Base-by-base conservation (phyloP, 1,140 invertebrate genomes). In the Musca domestica region DNA sequence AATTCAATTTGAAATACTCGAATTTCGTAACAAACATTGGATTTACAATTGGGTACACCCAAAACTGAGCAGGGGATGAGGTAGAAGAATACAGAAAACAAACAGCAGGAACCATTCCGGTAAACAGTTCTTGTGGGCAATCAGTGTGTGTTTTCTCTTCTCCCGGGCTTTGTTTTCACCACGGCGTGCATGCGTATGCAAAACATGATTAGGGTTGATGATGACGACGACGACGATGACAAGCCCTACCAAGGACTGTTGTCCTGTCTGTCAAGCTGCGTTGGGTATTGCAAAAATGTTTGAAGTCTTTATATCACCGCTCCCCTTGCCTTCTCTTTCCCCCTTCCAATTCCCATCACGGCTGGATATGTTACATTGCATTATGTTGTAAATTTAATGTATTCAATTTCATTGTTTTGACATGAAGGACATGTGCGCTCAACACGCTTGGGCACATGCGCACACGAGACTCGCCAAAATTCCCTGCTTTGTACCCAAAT, bases 361-460 rank as follows among this genome's bases (percentile, higher is more conserved):
- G 17, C 27, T 61, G 56, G 56, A 61, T 61, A 61, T 61, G 56
- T 61, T 34, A 61, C 56, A 61, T 61, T 61, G 27, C 17, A 22
- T 61, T 41, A 15, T 54, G 19, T 41, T 20, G 19, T 54, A 23
- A 15, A 23, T 20, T 22, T 54, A 61, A 34, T 41, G 23, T 64
- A 64, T 64, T 25, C 23, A 64, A 48, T 49, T 64, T 64, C 63
- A 64, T 64, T 64, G 63, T 64, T 64, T 48, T 64, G 63, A 64
- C 63, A 64, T 47, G 19, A 48, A 48, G 22, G 63, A 27, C 63
- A 64, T 64, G 47, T 64, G 41, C 41, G 41, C 41, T 49, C 41
- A 19, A 51, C 22, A 22, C 49, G 49, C 49, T 23, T 47, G 22
- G 15, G 41, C 63, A 22, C 63, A 27, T 48, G 63, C 63, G 47